phyloP scores from a whole-genome alignment of 2,888 invertebrate genomes.

The Prenolepis imparis region DNA sequence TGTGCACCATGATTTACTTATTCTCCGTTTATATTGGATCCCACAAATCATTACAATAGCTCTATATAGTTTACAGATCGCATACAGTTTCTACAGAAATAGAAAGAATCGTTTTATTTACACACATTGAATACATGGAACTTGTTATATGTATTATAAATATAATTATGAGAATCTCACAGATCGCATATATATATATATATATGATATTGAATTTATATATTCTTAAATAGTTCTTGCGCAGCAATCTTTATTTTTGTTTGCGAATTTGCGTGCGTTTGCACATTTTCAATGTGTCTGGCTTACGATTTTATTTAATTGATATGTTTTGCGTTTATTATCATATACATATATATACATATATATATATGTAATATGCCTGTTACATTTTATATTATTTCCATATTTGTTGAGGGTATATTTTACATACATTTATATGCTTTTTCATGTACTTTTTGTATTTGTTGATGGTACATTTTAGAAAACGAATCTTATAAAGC shows the following conservation, averaged over 20 bases:
- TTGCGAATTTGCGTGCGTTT: conserved; percentile 56
- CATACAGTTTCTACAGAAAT: conserved; percentile 50
- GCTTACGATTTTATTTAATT: conserved; percentile 69
- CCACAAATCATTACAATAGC: conserved; percentile 53
- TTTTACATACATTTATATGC: conserved; percentile 20
- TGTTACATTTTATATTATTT: conserved; percentile 74
- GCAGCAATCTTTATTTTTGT: conserved; percentile 54
- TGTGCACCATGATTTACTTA: conserved; percentile 61
- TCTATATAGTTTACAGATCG: conserved; percentile 64
- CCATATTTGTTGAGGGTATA: conserved; percentile 60
- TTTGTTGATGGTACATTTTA: conserved; percentile 72
- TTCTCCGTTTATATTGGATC: conserved; percentile 43
- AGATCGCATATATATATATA: conserved; percentile 53
- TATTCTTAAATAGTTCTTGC: conserved; percentile 58
- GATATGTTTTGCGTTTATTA: conserved; percentile 73
- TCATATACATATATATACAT: conserved; percentile 60
- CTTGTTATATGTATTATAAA: conserved; percentile 65
- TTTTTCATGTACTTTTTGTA: conserved; percentile 62
- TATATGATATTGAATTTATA: conserved; percentile 63
- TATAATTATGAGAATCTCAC: conserved; percentile 68
- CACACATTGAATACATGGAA: conserved; percentile 60
- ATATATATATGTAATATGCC: conserved; percentile 53
- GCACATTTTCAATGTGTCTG: conserved; percentile 56
- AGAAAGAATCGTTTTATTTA: conserved; percentile 59
- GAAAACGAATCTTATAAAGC: conserved; percentile 53